Conservation (phyloP, 2,888 invertebrate genomes). For the Xestia rhomboidea region DNA sequence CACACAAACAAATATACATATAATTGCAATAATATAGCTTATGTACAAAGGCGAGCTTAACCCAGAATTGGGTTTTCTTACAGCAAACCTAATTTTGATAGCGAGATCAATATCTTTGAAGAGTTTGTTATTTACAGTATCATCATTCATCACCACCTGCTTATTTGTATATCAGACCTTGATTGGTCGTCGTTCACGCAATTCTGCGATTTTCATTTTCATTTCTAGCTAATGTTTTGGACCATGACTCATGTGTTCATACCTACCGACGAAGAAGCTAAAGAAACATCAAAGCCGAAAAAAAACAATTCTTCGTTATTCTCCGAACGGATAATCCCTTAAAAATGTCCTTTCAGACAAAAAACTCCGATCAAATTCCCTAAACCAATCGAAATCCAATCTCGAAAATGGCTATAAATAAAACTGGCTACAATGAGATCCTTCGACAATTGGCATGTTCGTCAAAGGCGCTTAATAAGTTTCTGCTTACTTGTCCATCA, state of each 20-base stretch:
- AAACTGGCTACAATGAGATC: conserved; percentile 75
- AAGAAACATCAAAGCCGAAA: not conserved
- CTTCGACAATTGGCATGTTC: conserved; percentile 83
- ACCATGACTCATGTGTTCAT: not conserved
- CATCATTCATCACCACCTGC: not conserved
- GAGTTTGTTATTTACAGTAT: not conserved
- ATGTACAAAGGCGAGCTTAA: too few relatives aligned
- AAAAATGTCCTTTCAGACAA: conserved; percentile 43
- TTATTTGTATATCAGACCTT: not conserved
- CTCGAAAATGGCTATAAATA: conserved; percentile 63
- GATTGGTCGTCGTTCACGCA: not conserved
- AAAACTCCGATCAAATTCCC: conserved; percentile 59
- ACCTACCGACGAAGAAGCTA: not conserved
- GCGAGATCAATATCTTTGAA: too few relatives aligned
- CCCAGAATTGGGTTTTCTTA: too few relatives aligned
- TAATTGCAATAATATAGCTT: too few relatives aligned
- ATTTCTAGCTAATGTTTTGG: not conserved
- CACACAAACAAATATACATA: too few relatives aligned
- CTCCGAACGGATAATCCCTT: conserved; percentile 55
- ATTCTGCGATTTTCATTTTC: not conserved
- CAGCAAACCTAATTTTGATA: too few relatives aligned
- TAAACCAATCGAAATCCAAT: conserved; percentile 62
- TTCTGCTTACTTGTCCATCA: conserved; percentile 86
- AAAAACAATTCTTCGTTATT: conserved; percentile 32
- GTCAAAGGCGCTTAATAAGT: conserved; percentile 86